Base-by-base conservation (phyloP, 37 sponge, comb jelly and placozoan species). In the Cliona cf. orientalis region DNA sequence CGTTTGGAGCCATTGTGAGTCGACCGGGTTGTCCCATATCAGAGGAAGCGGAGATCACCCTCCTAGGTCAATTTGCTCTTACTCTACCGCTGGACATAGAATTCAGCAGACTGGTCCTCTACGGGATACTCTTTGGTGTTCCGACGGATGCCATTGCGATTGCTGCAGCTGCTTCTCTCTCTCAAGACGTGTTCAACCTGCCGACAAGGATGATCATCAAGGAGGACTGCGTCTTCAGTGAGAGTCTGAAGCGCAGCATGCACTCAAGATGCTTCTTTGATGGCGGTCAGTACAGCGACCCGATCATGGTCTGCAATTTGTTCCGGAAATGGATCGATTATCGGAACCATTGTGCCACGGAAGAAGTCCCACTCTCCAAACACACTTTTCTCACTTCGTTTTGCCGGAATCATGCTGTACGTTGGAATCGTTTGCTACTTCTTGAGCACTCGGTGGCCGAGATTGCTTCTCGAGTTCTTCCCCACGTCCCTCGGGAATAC, bases 41-140 rank as follows among this genome's bases (percentile, higher is more conserved):
- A 7, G 83, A 86, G 26, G 58, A 45, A n/a, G 85, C 80, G 0
- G 72, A 76, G n/a, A 88, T 92, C 45, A 92, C 90, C 19, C 29
- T 84, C 23, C 71, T 92, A 23, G 93, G 93, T 7, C 45, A 76
- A 43, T 81, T 92, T 46, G 49, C 86, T 38, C 89, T 92, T 5
- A 63, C 69, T 17, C 77, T 92, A 0, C 86, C 93, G 0, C 58
- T 92, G 9, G 93, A 92, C 44, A 53, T 92, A 2, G 58, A 38
- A n/a, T 72, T 92, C 23, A 55, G 70, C 22, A 46, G 84, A 9
- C 71, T 92, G 2, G 56, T 92, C 40, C 53, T 88, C 9, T 74
- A 76, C 35, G 89, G 86, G 2, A 46, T 88, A 0, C 76, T 71
- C 23, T 88, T 92, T 84, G 93, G 85, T 33, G 74, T 79, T 62